Evolutionary conservation across 1,140 invertebrate species (phyloP).

Genomic region (Medauroidea extradentata): DNA sequence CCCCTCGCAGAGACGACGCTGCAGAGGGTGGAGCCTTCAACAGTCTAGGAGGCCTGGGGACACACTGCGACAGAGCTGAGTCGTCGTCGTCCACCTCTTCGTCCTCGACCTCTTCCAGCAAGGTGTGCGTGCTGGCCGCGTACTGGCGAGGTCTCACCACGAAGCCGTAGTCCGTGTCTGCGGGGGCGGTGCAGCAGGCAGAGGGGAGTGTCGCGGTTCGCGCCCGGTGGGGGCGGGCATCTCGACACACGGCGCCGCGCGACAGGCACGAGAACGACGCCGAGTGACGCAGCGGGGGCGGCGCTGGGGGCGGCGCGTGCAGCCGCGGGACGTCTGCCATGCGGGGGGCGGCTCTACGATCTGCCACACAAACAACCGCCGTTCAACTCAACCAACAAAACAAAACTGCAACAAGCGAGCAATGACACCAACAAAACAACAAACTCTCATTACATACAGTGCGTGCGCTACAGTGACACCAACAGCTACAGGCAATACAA

Average conservation of each 20-base stretch:
- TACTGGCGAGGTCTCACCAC: constrained; percentile 17
- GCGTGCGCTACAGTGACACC: no score
- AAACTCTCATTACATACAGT: no score
- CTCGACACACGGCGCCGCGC: constrained; percentile 33
- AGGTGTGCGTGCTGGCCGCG: constrained; percentile 11
- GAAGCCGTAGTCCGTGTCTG: constrained; percentile 32
- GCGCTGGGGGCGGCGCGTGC: constrained; percentile 15
- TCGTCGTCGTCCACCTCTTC: constrained; percentile 8
- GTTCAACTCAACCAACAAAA: no score
- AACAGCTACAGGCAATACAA: no score
- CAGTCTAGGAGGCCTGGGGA: constrained; percentile 36
- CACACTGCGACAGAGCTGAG: constrained; percentile 18
- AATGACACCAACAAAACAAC: no score
- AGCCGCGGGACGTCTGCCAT: background rate
- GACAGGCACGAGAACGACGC: constrained; percentile 51
- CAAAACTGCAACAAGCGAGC: no score
- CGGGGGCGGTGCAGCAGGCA: constrained; percentile 19
- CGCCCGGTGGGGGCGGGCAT: constrained; percentile 40
- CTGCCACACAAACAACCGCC: background rate
- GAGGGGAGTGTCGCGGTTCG: constrained; percentile 47
- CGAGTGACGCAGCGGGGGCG: constrained; percentile 48
- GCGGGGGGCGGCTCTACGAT: background rate
- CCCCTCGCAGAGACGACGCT: constrained; percentile 26
- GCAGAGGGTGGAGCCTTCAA: constrained; percentile 22
- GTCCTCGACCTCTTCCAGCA: constrained; percentile 23